Evolutionary conservation across 2,113 vertebrate genomes (phyloP).

Genomic region (Prochilodus magdalenae): DNA sequence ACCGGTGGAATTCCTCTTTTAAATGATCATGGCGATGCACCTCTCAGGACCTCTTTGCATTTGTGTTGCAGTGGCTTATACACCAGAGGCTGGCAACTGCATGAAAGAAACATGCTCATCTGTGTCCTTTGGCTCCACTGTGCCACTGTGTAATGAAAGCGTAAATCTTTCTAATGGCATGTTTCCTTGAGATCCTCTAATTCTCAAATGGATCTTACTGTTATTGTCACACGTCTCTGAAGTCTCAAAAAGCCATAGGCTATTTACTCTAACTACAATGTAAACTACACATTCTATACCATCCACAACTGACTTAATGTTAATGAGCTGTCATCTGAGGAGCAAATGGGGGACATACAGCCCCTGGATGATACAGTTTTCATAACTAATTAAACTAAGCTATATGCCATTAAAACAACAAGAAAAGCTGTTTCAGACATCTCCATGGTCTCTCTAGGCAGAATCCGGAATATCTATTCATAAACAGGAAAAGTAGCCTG

Average conservation of each 20-base stretch:
- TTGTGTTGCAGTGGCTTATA: background rate
- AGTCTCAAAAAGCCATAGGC: slow-evolving; percentile 17
- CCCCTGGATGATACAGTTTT: background rate
- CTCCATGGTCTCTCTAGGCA: background rate
- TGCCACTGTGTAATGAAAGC: background rate
- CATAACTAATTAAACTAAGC: background rate
- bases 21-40: too few relatives aligned
- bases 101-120: background rate
- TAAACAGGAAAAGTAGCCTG: background rate
- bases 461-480: background rate
- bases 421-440: background rate
- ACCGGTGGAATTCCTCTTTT: too few relatives aligned
- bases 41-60: too few relatives aligned
- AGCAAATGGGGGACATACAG: background rate
- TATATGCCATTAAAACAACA: slow-evolving; percentile 9
- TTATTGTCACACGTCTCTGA: slow-evolving; percentile 11
- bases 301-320: background rate
- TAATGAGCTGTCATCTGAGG: slow-evolving; percentile 2
- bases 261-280: slow-evolving; percentile 22
- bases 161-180: slow-evolving; percentile 1
- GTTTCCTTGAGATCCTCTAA: background rate
- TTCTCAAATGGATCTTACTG: slow-evolving; percentile 8
- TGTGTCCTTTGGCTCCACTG: background rate
- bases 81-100: too few relatives aligned
- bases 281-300: background rate